Evolutionary conservation across 2,888 invertebrate species (phyloP).

Genomic region (Oligia fasciuncula): DNA sequence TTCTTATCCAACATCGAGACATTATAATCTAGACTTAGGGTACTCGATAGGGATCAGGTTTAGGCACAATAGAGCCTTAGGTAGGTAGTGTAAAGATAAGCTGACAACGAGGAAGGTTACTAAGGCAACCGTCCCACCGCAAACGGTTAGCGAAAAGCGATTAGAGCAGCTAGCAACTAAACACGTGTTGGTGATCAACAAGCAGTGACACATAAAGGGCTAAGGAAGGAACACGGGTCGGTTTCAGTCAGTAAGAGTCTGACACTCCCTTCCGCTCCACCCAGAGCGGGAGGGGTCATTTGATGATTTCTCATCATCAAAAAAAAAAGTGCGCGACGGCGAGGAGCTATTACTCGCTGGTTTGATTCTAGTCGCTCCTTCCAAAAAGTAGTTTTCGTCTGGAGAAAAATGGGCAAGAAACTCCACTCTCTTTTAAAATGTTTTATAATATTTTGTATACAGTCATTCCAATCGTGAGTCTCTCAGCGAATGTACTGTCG

Average conservation of each 20-base stretch:
- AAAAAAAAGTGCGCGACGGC: no score
- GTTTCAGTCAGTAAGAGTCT: no score
- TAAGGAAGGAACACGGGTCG: no score
- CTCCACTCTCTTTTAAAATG: not conserved
- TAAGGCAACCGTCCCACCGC: not conserved
- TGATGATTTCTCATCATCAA: no score
- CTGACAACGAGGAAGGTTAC: not conserved
- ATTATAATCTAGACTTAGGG: constrained; percentile 47
- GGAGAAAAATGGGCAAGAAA: no score
- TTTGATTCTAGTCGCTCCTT: no score
- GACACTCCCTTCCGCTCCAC: no score
- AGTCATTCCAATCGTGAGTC: not conserved
- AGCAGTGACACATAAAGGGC: no score
- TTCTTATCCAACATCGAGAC: constrained; percentile 50
- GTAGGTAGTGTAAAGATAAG: constrained; percentile 10
- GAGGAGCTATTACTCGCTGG: no score
- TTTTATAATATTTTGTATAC: not conserved
- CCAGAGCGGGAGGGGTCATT: no score
- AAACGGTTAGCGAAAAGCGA: not conserved
- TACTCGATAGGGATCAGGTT: constrained; percentile 42
- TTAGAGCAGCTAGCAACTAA: not conserved
- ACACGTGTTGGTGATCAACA: not conserved
- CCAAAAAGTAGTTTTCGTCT: no score
- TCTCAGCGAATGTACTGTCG: not conserved
- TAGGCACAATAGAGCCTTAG: constrained; percentile 40